These are phyloP conservation scores for Charina bottae DNA, from an alignment of 2,113 vertebrate species.

Conservation along the genomic window DNA sequence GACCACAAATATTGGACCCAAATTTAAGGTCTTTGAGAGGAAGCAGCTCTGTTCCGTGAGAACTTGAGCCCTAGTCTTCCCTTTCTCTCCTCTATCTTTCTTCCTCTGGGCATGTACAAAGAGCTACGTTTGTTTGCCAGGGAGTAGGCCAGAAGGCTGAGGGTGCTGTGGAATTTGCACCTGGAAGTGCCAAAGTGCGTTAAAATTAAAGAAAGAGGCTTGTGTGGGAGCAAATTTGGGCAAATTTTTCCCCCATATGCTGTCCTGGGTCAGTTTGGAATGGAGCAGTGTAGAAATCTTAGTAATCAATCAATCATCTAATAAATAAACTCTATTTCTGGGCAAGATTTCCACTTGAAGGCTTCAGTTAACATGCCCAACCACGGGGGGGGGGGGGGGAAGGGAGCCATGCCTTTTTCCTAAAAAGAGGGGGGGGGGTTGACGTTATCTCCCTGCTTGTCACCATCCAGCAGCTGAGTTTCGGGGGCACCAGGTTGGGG, in stretches of 20 bases:
- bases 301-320: neutral
- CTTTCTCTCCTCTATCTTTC: neutral
- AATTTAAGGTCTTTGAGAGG: too few species aligned
- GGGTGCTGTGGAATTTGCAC: neutral
- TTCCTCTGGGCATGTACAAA: neutral
- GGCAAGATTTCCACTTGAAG: neutral
- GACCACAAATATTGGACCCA: rapidly evolving
- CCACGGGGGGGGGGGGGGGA: neutral
- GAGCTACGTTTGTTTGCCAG: neutral
- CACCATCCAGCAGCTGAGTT: rapidly evolving
- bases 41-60: neutral
- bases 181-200: neutral
- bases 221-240: too few species aligned
- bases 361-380: neutral
- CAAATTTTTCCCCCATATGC: neutral
- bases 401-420: neutral
- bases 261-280: neutral
- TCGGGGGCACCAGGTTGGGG: neutral
- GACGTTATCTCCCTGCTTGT: neutral
- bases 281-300: neutral
- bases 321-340: neutral
- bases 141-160: neutral
- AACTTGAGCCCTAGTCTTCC: neutral
- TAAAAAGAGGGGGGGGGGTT: neutral
- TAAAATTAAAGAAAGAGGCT: too few species aligned